phyloP scores from a whole-genome alignment of 2,888 invertebrate species.

The Pollenia angustigena region DNA sequence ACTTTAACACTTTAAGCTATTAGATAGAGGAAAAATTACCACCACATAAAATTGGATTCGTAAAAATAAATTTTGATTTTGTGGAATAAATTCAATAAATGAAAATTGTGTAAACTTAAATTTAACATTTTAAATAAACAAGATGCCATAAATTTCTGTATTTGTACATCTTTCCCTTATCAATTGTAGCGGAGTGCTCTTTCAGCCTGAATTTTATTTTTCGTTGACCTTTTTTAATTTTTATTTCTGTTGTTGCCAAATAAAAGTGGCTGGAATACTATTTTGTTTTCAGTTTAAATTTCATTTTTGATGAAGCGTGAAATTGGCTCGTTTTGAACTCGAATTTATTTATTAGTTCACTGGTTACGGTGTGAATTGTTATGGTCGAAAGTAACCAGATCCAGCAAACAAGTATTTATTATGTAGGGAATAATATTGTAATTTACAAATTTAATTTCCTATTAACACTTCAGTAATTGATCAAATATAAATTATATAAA shows the following conservation, averaged over 20 bases:
- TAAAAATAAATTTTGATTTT: too few relatives aligned
- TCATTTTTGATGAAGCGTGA: slow-evolving; percentile 82
- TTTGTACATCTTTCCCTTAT: neutral
- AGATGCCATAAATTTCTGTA: neutral
- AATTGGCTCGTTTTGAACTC: slow-evolving; percentile 78
- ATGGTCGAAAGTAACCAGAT: slow-evolving; percentile 46
- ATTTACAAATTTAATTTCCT: slow-evolving; percentile 79
- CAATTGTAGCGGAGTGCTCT: slow-evolving; percentile 44
- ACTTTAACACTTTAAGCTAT: neutral
- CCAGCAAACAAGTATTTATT: slow-evolving; percentile 3
- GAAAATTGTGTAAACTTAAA: too few relatives aligned
- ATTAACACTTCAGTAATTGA: slow-evolving; percentile 82
- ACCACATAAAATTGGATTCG: neutral
- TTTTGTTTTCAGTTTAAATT: slow-evolving; percentile 71
- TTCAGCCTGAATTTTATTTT: slow-evolving; percentile 49
- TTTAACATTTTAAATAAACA: too few relatives aligned
- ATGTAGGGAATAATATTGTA: slow-evolving; percentile 40
- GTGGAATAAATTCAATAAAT: too few relatives aligned
- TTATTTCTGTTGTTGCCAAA: slow-evolving; percentile 33
- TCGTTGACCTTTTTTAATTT: slow-evolving; percentile 61
- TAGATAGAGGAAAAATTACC: neutral
- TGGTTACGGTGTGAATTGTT: slow-evolving; percentile 63
- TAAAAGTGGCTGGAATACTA: slow-evolving; percentile 13
- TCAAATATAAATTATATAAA: neutral
- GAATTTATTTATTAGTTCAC: slow-evolving; percentile 67